These are phyloP conservation scores for Mystacornis crossleyi DNA, from an alignment of 2,113 vertebrate genomes.

Conservation along the genomic window DNA sequence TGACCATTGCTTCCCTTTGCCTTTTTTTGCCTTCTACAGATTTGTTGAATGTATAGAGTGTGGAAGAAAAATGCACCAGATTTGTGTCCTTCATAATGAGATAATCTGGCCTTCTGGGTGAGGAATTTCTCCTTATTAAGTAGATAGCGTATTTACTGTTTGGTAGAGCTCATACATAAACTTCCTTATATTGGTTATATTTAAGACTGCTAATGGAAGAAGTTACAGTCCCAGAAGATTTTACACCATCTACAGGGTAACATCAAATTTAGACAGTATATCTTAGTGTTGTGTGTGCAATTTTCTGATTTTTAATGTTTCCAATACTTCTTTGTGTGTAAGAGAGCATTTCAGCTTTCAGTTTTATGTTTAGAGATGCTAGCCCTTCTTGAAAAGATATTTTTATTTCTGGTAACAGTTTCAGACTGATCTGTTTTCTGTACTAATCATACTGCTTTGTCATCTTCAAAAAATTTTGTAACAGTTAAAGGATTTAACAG, in stretches of 20 bases:
- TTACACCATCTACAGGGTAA: neutral
- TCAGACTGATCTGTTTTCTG: neutral
- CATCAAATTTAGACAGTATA: neutral
- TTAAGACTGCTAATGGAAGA: neutral
- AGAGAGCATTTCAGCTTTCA: neutral
- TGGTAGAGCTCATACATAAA: neutral
- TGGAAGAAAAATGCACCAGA: conserved; percentile 98
- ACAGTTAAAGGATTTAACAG: neutral
- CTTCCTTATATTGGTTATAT: neutral
- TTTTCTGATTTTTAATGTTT: neutral
- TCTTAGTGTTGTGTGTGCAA: neutral
- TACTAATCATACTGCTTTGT: neutral
- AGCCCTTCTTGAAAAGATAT: neutral
- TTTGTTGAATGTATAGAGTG: conserved; percentile 97
- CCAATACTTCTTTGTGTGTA: neutral
- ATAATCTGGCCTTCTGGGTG: conserved; percentile 96
- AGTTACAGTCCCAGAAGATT: neutral
- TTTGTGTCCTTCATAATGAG: conserved; percentile 96
- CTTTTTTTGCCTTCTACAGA: conserved; percentile 67
- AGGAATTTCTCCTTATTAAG: conserved; percentile 53
- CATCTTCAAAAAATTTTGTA: neutral
- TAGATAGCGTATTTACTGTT: neutral
- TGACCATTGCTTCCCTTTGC: neutral
- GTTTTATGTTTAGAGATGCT: neutral
- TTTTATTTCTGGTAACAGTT: neutral